phyloP scores from a whole-genome alignment of 2,888 invertebrate species.

The Cataglyphis altisquamis region DNA sequence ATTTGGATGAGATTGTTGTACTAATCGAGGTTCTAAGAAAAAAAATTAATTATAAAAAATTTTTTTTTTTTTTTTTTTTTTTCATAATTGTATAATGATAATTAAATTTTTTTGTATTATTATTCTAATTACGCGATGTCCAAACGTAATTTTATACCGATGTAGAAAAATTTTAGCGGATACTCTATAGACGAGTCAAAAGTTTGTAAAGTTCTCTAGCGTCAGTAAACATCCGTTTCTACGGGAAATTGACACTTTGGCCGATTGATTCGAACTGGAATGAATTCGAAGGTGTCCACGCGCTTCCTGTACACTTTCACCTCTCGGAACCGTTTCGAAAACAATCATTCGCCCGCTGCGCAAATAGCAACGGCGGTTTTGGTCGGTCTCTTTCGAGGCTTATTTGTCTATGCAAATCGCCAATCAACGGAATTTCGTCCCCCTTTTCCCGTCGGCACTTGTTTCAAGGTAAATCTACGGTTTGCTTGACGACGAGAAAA shows the following conservation, averaged over 20 bases:
- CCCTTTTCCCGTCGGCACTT: constrained; percentile 8
- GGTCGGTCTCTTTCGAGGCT: constrained; percentile 68
- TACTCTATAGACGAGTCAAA: background rate
- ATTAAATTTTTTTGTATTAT: background rate
- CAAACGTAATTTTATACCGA: background rate
- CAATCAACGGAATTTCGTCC: constrained; percentile 78
- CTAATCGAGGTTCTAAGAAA: background rate
- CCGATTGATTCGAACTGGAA: constrained; percentile 34
- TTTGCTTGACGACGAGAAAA: background rate
- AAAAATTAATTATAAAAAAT: background rate
- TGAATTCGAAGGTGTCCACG: constrained; percentile 62
- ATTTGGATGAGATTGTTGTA: background rate
- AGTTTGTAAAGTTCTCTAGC: background rate
- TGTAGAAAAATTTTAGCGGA: constrained; percentile 2
- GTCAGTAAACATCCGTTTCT: constrained; percentile 24
- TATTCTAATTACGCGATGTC: background rate
- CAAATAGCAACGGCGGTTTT: constrained; percentile 77
- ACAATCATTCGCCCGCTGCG: constrained; percentile 79
- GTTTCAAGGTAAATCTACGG: constrained; percentile 8
- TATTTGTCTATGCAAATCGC: constrained; percentile 86
- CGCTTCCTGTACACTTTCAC: constrained; percentile 62
- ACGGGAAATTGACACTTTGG: constrained; percentile 57
- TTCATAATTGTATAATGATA: background rate
- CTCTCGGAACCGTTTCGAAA: constrained; percentile 72
- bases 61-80: background rate